Percentiles rank a stretch among this genome's conserved stretches.
These are phyloP conservation scores for Azemiops feae DNA, from an alignment of 2,113 vertebrate genomes.

Conservation along the genomic window DNA sequence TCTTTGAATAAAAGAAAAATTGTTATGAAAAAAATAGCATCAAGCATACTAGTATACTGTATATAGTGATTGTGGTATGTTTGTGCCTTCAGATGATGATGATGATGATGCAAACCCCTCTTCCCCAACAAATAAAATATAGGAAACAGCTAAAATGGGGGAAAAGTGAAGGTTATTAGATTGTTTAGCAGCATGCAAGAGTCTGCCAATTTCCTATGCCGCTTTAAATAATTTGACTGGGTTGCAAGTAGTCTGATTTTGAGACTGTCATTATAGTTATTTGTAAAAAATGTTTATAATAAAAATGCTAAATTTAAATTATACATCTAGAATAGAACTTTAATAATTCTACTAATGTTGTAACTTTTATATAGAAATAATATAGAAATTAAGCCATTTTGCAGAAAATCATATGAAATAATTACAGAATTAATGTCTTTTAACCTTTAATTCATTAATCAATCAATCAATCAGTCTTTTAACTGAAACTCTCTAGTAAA, in stretches of 20 bases:
- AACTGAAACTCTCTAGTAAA: background rate
- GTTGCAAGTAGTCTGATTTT: background rate
- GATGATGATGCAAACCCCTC: background rate
- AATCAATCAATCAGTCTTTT: background rate
- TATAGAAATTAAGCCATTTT: background rate
- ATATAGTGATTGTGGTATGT: background rate
- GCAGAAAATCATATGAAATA: background rate
- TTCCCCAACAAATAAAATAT: background rate
- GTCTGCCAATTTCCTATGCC: background rate
- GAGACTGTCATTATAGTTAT: background rate
- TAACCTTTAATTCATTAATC: background rate
- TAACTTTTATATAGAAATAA: background rate
- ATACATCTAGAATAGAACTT: background rate
- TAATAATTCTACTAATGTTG: slow-evolving; percentile 4
- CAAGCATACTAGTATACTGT: background rate
- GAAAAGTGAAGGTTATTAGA: background rate
- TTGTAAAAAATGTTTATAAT: background rate
- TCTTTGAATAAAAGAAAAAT: background rate
- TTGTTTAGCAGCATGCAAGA: background rate
- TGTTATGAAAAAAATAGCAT: background rate
- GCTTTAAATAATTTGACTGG: background rate
- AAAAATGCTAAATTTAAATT: slow-evolving; percentile 37
- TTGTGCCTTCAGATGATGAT: background rate
- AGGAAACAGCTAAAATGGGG: background rate
- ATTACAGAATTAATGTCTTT: background rate